These are phyloP conservation scores for Napeogenes inachia DNA, from an alignment of 2,888 invertebrate genomes.

Conservation along the genomic window DNA sequence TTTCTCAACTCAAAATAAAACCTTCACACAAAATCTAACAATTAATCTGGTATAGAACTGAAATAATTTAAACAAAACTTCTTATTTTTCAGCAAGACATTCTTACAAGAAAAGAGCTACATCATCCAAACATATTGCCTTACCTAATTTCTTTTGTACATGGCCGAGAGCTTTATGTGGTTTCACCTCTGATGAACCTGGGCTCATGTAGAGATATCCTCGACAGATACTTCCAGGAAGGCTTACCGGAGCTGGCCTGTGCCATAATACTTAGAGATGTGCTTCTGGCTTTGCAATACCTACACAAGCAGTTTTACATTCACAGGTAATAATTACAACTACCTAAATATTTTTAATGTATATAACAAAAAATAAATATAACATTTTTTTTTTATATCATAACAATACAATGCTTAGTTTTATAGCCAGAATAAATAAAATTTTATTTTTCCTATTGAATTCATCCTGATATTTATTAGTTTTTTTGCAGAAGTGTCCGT, in stretches of 20 bases:
- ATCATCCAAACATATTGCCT: constrained; percentile 87
- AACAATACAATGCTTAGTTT: too few relatives aligned
- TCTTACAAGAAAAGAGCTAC: constrained; percentile 84
- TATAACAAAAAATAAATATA: too few relatives aligned
- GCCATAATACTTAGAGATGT: constrained; percentile 88
- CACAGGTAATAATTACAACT: constrained; percentile 79
- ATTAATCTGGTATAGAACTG: too few relatives aligned
- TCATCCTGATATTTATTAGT: constrained; percentile 9
- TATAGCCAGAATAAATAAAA: too few relatives aligned
- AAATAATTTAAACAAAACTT: constrained; percentile 11
- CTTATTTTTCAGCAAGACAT: constrained; percentile 84
- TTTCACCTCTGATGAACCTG: constrained; percentile 89
- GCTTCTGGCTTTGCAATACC: constrained; percentile 87
- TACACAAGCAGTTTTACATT: constrained; percentile 89
- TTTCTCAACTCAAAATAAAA: too few relatives aligned
- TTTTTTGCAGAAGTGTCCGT: constrained; percentile 82
- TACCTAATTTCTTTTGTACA: constrained; percentile 87
- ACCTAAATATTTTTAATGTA: too few relatives aligned
- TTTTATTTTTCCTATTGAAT: constrained; percentile 19
- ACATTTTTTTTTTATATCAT: too few relatives aligned
- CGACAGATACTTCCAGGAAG: constrained; percentile 84
- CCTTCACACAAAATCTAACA: too few relatives aligned
- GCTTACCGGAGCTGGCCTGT: constrained; percentile 89
- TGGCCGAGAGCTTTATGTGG: constrained; percentile 86
- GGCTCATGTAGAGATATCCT: constrained; percentile 90